phyloP scores from a whole-genome alignment of 2,113 vertebrate genomes.

The Etheostoma spectabile region DNA sequence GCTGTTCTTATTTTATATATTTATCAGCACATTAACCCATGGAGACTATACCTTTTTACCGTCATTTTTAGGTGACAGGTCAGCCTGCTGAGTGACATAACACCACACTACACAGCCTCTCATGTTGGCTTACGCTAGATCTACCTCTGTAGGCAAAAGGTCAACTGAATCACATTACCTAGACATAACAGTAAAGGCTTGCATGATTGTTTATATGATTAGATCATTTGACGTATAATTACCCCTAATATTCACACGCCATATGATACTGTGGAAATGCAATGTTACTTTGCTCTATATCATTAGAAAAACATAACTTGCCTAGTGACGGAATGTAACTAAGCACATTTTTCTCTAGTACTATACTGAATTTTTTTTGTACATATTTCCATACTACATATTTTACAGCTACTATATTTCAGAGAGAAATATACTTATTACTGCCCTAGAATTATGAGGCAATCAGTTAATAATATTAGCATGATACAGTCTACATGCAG shows the following conservation, averaged over 20 bases:
- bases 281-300: too few relatives aligned
- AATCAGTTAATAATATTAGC: not conserved
- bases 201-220: not conserved
- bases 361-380: not conserved
- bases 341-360: not conserved
- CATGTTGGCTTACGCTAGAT: not conserved
- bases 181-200: not conserved
- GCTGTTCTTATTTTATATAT: not conserved
- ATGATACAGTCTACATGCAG: not conserved
- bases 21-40: not conserved
- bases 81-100: not conserved
- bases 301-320: too few relatives aligned
- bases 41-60: not conserved
- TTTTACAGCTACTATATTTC: not conserved
- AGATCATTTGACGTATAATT: too few relatives aligned
- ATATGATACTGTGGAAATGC: too few relatives aligned
- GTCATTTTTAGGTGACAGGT: not conserved
- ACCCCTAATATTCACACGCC: too few relatives aligned
- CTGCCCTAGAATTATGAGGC: not conserved
- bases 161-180: not conserved
- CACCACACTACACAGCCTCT: not conserved
- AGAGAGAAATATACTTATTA: not conserved
- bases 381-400: not conserved
- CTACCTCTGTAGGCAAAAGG: slow-evolving; percentile 3
- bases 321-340: not conserved